Evolutionary conservation across 2,113 vertebrate species (phyloP).

Genomic region (Megaleporinus macrocephalus): DNA sequence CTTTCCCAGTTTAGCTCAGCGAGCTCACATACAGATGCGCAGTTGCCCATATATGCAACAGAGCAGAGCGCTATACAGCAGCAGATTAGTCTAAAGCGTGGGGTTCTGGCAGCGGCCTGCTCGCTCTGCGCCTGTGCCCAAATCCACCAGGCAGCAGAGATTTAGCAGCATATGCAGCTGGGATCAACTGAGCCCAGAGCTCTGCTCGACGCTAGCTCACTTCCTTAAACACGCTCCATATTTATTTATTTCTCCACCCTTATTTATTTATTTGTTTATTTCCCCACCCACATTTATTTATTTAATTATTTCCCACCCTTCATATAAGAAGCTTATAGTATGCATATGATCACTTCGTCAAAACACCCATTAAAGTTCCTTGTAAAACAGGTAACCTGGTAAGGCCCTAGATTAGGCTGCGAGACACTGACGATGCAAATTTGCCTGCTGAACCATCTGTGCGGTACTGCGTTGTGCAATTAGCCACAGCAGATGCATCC

Average conservation of each 20-base stretch:
- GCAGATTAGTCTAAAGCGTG: slow-evolving; percentile 71
- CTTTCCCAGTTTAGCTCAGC: slow-evolving; percentile 33
- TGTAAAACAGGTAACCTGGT: slow-evolving; percentile 54
- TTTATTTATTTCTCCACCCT: slow-evolving; percentile 63
- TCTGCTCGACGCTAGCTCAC: slow-evolving; percentile 63
- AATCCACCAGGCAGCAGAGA: slow-evolving; percentile 75
- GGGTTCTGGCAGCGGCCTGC: slow-evolving; percentile 71
- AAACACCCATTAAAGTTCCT: slow-evolving; percentile 61
- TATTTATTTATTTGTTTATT: slow-evolving; percentile 11
- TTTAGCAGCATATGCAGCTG: slow-evolving; percentile 74
- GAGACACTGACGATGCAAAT: slow-evolving; percentile 47
- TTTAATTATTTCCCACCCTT: slow-evolving; percentile 54
- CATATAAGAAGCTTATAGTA: slow-evolving; percentile 48
- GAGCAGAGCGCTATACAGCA: slow-evolving; percentile 69
- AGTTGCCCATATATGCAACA: slow-evolving; percentile 64
- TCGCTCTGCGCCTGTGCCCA: slow-evolving; percentile 73
- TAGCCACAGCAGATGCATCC: slow-evolving; percentile 38
- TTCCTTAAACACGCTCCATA: slow-evolving; percentile 66
- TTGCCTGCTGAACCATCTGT: slow-evolving; percentile 37
- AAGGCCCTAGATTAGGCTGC: slow-evolving; percentile 48
- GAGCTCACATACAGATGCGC: slow-evolving; percentile 64
- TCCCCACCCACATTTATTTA: too few species aligned
- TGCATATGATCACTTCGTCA: slow-evolving; percentile 60
- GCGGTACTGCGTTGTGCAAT: slow-evolving; percentile 20
- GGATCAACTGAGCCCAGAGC: slow-evolving; percentile 72